Percentiles rank a stretch among this genome's conserved stretches.
These are phyloP conservation scores for Rhorus exstirpatorius DNA, from an alignment of 2,888 invertebrate species.

Conservation along the genomic window DNA sequence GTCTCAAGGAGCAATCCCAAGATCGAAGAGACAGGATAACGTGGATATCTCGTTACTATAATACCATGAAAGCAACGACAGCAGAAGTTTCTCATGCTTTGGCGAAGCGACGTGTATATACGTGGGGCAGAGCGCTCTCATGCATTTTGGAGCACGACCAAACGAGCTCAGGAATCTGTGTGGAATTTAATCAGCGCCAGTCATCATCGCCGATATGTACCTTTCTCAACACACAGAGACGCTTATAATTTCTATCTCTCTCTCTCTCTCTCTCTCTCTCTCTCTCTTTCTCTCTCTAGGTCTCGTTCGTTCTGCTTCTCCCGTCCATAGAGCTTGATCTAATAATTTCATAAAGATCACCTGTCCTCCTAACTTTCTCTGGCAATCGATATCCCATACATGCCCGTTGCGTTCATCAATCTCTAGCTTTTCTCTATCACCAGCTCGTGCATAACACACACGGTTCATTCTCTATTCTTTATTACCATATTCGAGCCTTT, in stretches of 20 bases:
- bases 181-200: constrained; percentile 64
- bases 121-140: constrained; percentile 25
- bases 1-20: background rate
- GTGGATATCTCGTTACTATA: constrained; percentile 35
- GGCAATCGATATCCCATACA: constrained; percentile 35
- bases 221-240: constrained; percentile 7
- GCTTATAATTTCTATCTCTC: constrained; percentile 26
- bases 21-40: constrained; percentile 38
- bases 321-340: constrained; percentile 21
- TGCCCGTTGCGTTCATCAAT: background rate
- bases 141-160: constrained; percentile 64
- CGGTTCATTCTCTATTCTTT: constrained; percentile 23
- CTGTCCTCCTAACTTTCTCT: constrained; percentile 27
- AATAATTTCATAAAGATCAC: constrained; percentile 50
- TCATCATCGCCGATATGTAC: constrained; percentile 47
- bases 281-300: background rate
- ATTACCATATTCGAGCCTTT: constrained; percentile 10
- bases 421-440: background rate
- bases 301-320: background rate
- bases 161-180: constrained; percentile 61
- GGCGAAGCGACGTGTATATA: constrained; percentile 31
- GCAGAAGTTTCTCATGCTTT: constrained; percentile 41
- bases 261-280: constrained; percentile 6
- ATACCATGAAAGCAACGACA: constrained; percentile 25
- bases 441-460: background rate